Conservation (phyloP, 2,113 vertebrate species). For the Holacanthus passer region DNA sequence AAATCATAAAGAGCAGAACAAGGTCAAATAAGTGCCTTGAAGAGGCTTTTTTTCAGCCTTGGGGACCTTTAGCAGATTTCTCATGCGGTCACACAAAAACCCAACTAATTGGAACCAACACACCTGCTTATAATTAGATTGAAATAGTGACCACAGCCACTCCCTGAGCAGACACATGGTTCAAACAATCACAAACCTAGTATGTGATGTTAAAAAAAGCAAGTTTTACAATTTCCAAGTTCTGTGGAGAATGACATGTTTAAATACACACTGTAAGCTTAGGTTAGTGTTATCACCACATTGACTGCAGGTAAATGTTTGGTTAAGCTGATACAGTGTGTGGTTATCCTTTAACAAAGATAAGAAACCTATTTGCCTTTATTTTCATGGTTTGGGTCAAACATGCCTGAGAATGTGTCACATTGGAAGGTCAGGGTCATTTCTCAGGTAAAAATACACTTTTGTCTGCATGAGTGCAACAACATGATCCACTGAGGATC, state of each 20-base stretch:
- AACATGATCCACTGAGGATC: neutral
- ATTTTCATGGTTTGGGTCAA: slow-evolving; percentile 16
- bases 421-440: slow-evolving; percentile 12
- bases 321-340: slow-evolving; percentile 16
- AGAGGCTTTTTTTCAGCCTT: neutral
- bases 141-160: neutral
- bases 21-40: neutral
- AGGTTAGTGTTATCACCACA: neutral
- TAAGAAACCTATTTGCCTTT: slow-evolving; percentile 3
- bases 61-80: neutral
- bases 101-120: neutral
- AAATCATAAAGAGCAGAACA: neutral
- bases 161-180: neutral
- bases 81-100: neutral
- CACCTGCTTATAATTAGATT: neutral
- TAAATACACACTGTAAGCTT: too few species aligned
- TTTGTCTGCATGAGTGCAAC: neutral
- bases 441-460: neutral
- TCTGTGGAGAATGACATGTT: too few species aligned
- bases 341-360: slow-evolving; percentile 35
- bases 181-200: neutral
- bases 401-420: slow-evolving; percentile 40
- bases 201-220: neutral
- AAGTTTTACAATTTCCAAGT: too few species aligned
- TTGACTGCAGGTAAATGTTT: slow-evolving; percentile 16